A percentile compares a stretch with the other conserved stretches of the same genome.
Evolutionary conservation across 1,140 invertebrate species (phyloP).

Genomic region (Phocides pigmalion): DNA sequence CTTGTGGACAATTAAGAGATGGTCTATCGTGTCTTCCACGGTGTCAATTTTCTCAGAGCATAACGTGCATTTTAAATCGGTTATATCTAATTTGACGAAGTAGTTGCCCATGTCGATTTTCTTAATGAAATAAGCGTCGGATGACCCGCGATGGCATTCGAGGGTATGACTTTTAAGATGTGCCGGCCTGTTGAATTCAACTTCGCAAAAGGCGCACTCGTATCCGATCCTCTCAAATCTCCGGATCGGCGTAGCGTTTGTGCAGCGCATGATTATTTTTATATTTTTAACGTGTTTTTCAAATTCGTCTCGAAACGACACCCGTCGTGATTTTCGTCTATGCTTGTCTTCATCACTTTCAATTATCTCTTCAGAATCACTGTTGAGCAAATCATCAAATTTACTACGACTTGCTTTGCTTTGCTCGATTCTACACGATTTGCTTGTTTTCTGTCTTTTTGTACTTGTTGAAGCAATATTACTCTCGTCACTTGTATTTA

Average conservation of each 20-base stretch:
- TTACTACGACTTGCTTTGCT: no score
- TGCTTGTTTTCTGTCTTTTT: not conserved
- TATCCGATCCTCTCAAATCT: slow-evolving; percentile 31
- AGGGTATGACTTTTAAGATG: slow-evolving; percentile 37
- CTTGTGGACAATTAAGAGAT: slow-evolving; percentile 39
- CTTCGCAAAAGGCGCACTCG: slow-evolving; percentile 31
- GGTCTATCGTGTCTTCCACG: slow-evolving; percentile 37
- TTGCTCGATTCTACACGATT: no score
- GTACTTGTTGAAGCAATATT: not conserved
- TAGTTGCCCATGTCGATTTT: slow-evolving; percentile 33
- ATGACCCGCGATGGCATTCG: slow-evolving; percentile 2
- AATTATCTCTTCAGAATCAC: not conserved
- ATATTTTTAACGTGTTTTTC: not conserved
- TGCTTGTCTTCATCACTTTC: no score
- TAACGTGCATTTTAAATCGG: slow-evolving; percentile 40
- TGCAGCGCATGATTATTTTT: slow-evolving; percentile 17
- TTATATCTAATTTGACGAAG: slow-evolving; percentile 49
- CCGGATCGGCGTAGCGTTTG: slow-evolving; percentile 36
- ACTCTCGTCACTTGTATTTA: not conserved
- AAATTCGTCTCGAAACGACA: not conserved
- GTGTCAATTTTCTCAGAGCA: slow-evolving; percentile 36
- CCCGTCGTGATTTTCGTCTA: not conserved
- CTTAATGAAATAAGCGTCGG: slow-evolving; percentile 20
- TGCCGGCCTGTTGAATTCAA: slow-evolving; percentile 19
- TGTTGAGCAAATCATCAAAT: no score